These are phyloP conservation scores for Exephanes ischioxanthus DNA, from an alignment of 2,888 invertebrate genomes.

Conservation along the genomic window DNA sequence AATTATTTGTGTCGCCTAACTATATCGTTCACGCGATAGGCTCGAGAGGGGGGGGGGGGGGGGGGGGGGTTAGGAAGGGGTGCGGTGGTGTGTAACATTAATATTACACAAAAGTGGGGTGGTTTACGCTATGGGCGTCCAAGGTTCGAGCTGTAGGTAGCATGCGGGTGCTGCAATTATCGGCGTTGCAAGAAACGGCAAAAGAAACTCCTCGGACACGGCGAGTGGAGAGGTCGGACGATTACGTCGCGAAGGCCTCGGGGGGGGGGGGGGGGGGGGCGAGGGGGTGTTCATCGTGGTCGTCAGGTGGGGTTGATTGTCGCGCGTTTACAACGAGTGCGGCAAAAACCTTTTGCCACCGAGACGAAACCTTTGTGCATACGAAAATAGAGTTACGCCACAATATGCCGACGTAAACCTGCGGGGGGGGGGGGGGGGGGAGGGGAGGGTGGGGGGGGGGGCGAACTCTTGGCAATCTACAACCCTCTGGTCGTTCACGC, in stretches of 20 bases:
- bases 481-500: conserved; percentile 60
- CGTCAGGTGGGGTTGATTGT: conserved; percentile 72
- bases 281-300: conserved; percentile 64
- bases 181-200: conserved; percentile 62
- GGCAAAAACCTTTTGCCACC: conserved; percentile 64
- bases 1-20: conserved; percentile 11
- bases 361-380: conserved; percentile 78
- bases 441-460: neutral
- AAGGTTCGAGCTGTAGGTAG: conserved; percentile 25
- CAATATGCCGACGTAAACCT: conserved; percentile 53
- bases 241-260: conserved; percentile 56
- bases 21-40: neutral
- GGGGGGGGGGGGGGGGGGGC: conserved; percentile 26
- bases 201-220: conserved; percentile 73
- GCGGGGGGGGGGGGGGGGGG: neutral
- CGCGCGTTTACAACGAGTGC: conserved; percentile 69
- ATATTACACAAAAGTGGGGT: conserved; percentile 42
- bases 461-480: conserved; percentile 48
- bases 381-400: conserved; percentile 73
- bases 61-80: neutral
- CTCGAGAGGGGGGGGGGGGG: neutral
- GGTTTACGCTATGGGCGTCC: conserved; percentile 30
- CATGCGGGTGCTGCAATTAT: conserved; percentile 73
- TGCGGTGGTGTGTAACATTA: conserved; percentile 44
- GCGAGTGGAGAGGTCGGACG: conserved; percentile 45